Evolutionary conservation across 2,888 invertebrate genomes (phyloP), one percentile per base, ranked within the genome.

Genomic region (Ophion ventricosus): DNA sequence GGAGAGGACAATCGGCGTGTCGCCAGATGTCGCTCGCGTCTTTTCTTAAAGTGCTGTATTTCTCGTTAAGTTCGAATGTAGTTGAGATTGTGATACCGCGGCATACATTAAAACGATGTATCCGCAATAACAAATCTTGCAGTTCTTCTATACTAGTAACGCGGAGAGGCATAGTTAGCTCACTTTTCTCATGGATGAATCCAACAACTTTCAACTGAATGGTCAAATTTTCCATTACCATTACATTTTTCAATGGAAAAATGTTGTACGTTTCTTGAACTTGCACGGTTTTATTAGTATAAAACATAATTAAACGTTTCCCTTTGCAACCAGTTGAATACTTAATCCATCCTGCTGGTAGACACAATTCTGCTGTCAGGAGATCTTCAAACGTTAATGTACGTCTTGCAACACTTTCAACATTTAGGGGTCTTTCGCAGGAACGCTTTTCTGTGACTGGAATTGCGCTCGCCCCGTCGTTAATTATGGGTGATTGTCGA

Each of bases 1-100:
- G 69, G 8, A 69, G 69, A 69, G 1, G 23, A 61, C 84, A 84
- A 17, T 84, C 40, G 35, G 49, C 49, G 35, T 84, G 84, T 67
- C 81, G 72, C 67, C 74, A 80, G 11, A 56, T 80, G 20, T 35
- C 56, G 17, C 29, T 29, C 14, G 8, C 2, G 17, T 63, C 29
- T 26, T 29, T 29, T 8, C 14, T 25, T 2, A 63, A 29, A 17
- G 2, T 29, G 14, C 14, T 26, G 8, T 29, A 25, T 5, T 11
- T 63, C 23, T 63, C 7, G 11, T 63, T 11, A 17, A 63, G 11
- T 29, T 29, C 4, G 17, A 17, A 63, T 5, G 20, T 57, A 23
- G 26, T n/a, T 14, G 66, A 57, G 1, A 11, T 10, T 1, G 23
- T 26, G 3, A 43, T 23, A 43, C 67, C 77, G 10, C 17, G 14